Percentiles rank a stretch among this genome's conserved stretches.
phyloP scores from a whole-genome alignment of 1,140 invertebrate species.

The Zophobas morio region DNA sequence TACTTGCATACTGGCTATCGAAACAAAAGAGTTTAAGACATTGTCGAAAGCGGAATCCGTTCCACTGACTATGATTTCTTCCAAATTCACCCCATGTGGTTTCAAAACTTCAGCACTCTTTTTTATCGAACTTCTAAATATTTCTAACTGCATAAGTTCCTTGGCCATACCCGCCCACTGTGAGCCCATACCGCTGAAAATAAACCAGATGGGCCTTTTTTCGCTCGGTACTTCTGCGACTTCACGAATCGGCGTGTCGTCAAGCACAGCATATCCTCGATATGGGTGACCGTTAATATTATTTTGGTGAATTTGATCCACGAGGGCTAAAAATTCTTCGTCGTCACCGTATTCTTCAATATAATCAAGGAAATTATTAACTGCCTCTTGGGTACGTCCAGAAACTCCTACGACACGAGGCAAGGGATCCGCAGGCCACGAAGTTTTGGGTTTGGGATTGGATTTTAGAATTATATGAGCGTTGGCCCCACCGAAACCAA shows the following conservation, averaged over 20 bases:
- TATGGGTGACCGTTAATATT: slow-evolving; percentile 80
- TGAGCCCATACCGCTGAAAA: slow-evolving; percentile 97
- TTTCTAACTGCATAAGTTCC: slow-evolving; percentile 84
- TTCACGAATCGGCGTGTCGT: slow-evolving; percentile 62
- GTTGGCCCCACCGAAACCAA: slow-evolving; percentile 98
- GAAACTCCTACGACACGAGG: slow-evolving; percentile 85
- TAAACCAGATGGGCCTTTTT: slow-evolving; percentile 89
- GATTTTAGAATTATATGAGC: slow-evolving; percentile 90
- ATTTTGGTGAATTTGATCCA: slow-evolving; percentile 81
- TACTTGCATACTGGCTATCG: slow-evolving; percentile 95
- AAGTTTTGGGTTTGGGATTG: slow-evolving; percentile 80
- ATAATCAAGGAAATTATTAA: slow-evolving; percentile 78
- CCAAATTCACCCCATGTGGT: slow-evolving; percentile 85
- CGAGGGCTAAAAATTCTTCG: slow-evolving; percentile 82
- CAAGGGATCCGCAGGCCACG: slow-evolving; percentile 70
- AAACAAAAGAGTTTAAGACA: slow-evolving; percentile 90
- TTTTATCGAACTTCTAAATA: slow-evolving; percentile 84
- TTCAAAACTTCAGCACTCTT: slow-evolving; percentile 83
- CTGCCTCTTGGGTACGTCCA: slow-evolving; percentile 88
- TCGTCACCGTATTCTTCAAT: slow-evolving; percentile 74
- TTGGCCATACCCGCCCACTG: slow-evolving; percentile 97
- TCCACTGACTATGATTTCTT: slow-evolving; percentile 84
- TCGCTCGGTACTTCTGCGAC: slow-evolving; percentile 67
- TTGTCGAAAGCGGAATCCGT: slow-evolving; percentile 85
- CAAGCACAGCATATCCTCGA: slow-evolving; percentile 84